phyloP scores from a whole-genome alignment of 2,888 invertebrate genomes.

The Drosophila atripex region DNA sequence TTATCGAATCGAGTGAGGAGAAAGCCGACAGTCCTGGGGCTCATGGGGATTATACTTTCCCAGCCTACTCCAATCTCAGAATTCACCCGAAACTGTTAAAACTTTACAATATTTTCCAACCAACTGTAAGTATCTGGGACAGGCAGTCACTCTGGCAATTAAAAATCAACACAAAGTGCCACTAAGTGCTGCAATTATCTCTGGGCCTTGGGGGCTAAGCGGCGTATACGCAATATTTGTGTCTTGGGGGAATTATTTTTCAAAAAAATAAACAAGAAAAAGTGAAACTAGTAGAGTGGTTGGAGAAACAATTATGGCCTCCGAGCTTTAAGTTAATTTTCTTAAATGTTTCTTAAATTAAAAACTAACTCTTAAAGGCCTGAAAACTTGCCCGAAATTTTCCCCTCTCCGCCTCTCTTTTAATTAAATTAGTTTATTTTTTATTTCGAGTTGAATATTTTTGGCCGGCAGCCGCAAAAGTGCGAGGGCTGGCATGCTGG shows the following conservation, averaged over 20 bases:
- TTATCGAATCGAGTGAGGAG: not conserved
- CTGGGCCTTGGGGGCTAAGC: conserved; percentile 3
- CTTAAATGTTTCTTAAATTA: not conserved
- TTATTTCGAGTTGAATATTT: conserved; percentile 21
- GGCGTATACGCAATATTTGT: conserved; percentile 34
- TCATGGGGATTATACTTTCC: not conserved
- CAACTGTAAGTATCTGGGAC: not conserved
- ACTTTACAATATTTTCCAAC: too few relatives aligned
- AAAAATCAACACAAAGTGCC: conserved; percentile 27
- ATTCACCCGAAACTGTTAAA: too few relatives aligned
- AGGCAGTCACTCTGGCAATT: conserved; percentile 8
- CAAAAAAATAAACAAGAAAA: not conserved
- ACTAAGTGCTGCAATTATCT: conserved; percentile 42
- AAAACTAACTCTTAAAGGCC: not conserved
- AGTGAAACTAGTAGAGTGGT: not conserved
- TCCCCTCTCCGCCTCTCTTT: conserved; percentile 37
- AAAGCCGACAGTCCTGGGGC: not conserved
- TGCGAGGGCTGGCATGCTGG: conserved; percentile 29
- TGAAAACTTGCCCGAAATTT: not conserved
- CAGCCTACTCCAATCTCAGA: not conserved
- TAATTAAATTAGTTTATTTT: conserved; percentile 70
- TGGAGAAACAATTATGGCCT: not conserved
- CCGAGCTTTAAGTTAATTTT: not conserved
- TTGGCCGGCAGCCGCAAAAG: conserved; percentile 32
- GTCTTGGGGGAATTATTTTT: not conserved